Conservation (phyloP, 2,113 vertebrate genomes). For the Lipophrys pholis region DNA sequence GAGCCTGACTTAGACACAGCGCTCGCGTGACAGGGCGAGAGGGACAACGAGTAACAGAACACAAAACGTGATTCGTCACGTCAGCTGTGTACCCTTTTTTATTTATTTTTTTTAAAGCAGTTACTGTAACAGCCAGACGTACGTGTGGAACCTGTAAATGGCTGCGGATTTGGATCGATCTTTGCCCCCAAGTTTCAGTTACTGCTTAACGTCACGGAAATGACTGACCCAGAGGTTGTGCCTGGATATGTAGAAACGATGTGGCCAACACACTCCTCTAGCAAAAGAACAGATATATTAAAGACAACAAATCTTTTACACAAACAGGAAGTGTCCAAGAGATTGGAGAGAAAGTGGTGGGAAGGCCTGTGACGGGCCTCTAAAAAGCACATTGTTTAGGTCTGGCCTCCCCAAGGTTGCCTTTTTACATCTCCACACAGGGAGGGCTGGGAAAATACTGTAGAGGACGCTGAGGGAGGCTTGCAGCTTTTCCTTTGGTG, state of each 20-base stretch:
- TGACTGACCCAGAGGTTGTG: constrained; percentile 39
- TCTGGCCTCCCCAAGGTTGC: constrained; percentile 69
- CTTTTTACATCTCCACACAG: constrained; percentile 50
- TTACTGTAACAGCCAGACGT: not conserved
- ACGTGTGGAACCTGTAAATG: constrained; percentile 22
- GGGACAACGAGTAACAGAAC: not conserved
- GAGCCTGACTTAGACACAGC: constrained; percentile 31
- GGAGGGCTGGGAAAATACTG: constrained; percentile 70
- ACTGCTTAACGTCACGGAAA: constrained; percentile 65
- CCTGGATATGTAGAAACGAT: constrained; percentile 42
- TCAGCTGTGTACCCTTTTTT: not conserved
- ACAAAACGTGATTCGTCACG: constrained; percentile 1
- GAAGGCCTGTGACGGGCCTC: constrained; percentile 54
- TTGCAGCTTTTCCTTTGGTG: constrained; percentile 31
- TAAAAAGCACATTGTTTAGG: constrained; percentile 70
- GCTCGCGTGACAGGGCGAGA: constrained; percentile 27
- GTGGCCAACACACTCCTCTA: constrained; percentile 40
- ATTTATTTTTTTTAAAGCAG: not conserved
- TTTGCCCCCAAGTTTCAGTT: constrained; percentile 30
- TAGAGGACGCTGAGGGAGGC: constrained; percentile 39
- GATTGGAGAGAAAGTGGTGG: constrained; percentile 59
- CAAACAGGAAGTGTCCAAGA: constrained; percentile 77
- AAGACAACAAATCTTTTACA: constrained; percentile 72
- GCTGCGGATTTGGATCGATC: constrained; percentile 13
- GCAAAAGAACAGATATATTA: constrained; percentile 64